Evolutionary conservation across 2,888 invertebrate species (phyloP).

Genomic region (Trichacis sp.): DNA sequence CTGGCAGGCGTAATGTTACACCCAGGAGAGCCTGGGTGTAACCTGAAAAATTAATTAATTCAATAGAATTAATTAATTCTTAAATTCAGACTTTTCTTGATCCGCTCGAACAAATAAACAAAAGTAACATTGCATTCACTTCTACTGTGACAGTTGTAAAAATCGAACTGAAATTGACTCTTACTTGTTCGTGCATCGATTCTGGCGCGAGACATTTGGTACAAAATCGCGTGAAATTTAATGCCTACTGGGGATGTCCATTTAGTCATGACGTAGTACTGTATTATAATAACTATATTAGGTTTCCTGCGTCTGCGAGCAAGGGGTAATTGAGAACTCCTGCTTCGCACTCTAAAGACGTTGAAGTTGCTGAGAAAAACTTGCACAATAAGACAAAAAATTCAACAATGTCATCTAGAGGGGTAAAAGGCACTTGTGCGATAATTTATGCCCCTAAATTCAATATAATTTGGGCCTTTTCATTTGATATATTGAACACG

Average conservation of each 20-base stretch:
- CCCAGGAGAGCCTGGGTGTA: conserved; percentile 30
- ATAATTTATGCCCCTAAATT: conserved; percentile 3
- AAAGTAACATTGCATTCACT: not conserved
- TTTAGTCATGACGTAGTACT: conserved; percentile 16
- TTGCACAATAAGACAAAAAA: not conserved
- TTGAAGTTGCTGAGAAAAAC: no score
- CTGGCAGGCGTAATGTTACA: conserved; percentile 26
- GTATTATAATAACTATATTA: not conserved
- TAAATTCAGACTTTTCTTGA: conserved; percentile 12
- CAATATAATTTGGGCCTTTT: conserved; percentile 25
- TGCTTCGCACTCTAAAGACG: not conserved
- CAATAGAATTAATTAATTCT: conserved; percentile 23
- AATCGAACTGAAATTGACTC: not conserved
- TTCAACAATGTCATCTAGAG: conserved; percentile 4
- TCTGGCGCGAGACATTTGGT: conserved; percentile 15
- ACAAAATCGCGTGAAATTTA: conserved; percentile 21
- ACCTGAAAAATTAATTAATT: no score
- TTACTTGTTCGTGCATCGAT: conserved; percentile 7
- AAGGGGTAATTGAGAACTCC: not conserved
- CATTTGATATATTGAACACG: conserved; percentile 26
- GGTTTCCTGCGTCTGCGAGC: not conserved
- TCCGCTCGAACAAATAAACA: conserved; percentile 4
- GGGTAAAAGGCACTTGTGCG: conserved; percentile 19
- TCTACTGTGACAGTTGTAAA: not conserved
- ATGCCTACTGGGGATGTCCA: conserved; percentile 19